A percentile compares a stretch with the other conserved stretches of the same genome.
phyloP scores from a whole-genome alignment of 1,140 invertebrate genomes.

The Caenorhabditis latens region DNA sequence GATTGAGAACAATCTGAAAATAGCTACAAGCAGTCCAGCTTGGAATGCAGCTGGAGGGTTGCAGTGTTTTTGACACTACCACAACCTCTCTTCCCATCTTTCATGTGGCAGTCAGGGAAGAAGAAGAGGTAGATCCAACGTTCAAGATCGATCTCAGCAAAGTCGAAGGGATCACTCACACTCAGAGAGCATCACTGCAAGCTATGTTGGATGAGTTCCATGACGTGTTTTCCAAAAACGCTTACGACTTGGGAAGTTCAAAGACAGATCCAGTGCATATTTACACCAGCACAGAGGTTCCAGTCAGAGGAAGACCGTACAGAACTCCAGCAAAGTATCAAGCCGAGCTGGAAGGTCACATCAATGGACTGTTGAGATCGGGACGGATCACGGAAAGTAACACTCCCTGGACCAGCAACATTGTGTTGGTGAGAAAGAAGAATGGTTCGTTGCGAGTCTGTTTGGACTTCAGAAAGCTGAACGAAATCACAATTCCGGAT shows the following conservation, averaged over 20 bases:
- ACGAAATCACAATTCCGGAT: slow-evolving; percentile 78
- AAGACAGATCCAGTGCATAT: slow-evolving; percentile 36
- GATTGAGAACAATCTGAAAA: no score
- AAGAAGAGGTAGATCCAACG: no score
- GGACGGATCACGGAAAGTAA: slow-evolving; percentile 60
- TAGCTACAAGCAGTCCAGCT: no score
- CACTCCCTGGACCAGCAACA: slow-evolving; percentile 78
- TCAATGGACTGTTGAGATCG: neutral
- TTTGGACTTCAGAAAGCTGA: slow-evolving; percentile 80
- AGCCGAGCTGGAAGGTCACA: slow-evolving; percentile 1
- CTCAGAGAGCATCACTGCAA: no score
- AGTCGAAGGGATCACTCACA: no score
- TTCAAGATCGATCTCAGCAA: no score
- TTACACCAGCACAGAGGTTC: slow-evolving; percentile 22
- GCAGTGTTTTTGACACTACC: no score
- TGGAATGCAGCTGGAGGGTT: no score
- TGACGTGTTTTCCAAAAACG: neutral
- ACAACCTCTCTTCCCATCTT: no score
- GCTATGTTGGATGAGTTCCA: neutral
- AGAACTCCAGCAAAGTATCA: neutral
- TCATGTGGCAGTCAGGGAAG: no score
- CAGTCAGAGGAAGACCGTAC: neutral
- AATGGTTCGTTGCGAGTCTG: slow-evolving; percentile 78
- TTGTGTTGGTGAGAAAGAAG: slow-evolving; percentile 80
- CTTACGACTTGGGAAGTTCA: slow-evolving; percentile 12